Percentiles rank a stretch among this genome's conserved stretches.
Conservation (phyloP, 2,888 invertebrate genomes). For the Monopis laevigella region DNA sequence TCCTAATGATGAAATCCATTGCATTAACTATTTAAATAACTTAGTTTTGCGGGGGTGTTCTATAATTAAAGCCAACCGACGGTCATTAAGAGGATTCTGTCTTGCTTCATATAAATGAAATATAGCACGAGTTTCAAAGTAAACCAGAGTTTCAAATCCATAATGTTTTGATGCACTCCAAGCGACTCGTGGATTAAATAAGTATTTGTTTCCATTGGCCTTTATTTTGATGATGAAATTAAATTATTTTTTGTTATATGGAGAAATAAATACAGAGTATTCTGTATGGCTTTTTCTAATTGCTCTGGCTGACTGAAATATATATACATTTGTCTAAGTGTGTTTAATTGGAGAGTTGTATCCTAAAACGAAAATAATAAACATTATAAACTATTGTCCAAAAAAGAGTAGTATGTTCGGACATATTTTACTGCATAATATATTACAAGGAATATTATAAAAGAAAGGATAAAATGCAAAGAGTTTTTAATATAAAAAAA, state of each 20-base stretch:
- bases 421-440: too few species aligned
- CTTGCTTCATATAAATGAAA: slow-evolving; percentile 8
- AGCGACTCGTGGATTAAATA: slow-evolving; percentile 10
- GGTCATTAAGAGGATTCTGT: slow-evolving; percentile 10
- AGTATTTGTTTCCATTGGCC: slow-evolving; percentile 7
- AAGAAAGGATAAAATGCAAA: too few species aligned
- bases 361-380: too few species aligned
- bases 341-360: too few species aligned
- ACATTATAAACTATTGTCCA: too few species aligned
- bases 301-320: not conserved
- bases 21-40: too few species aligned
- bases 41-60: too few species aligned
- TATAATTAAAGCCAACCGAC: slow-evolving; percentile 2
- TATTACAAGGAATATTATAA: too few species aligned
- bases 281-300: not conserved
- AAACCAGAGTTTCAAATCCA: slow-evolving; percentile 11
- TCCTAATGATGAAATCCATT: too few species aligned
- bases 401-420: too few species aligned
- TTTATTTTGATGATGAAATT: not conserved
- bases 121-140: slow-evolving; percentile 7
- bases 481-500: too few species aligned
- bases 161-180: slow-evolving; percentile 12
- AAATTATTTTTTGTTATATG: not conserved
- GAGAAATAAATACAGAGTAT: not conserved
- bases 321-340: not conserved